Percentiles rank a stretch among this genome's conserved stretches.
phyloP scores from a whole-genome alignment of 2,113 vertebrate genomes.

The Hypomesus transpacificus region DNA sequence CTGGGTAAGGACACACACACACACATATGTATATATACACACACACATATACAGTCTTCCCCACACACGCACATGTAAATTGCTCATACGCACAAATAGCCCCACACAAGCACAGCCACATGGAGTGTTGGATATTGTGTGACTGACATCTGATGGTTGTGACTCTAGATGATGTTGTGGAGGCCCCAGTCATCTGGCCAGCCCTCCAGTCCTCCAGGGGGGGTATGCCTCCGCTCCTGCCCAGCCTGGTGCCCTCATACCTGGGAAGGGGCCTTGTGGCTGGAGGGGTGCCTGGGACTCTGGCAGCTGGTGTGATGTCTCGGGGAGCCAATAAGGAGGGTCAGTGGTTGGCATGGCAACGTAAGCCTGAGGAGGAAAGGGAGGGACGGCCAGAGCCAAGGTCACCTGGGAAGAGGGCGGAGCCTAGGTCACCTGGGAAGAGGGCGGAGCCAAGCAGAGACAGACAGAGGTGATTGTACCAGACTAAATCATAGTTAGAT shows the following conservation, averaged over 20 bases:
- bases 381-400: constrained; percentile 86
- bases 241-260: constrained; percentile 85
- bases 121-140: too few relatives aligned
- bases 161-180: too few relatives aligned
- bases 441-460: constrained; percentile 76
- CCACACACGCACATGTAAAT: neutral
- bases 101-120: too few relatives aligned
- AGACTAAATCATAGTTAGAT: neutral
- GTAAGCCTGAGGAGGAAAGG: constrained; percentile 88
- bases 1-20: constrained; percentile 67
- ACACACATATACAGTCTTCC: neutral
- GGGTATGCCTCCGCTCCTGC: constrained; percentile 78
- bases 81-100: neutral
- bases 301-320: constrained; percentile 81
- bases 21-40: constrained; percentile 13
- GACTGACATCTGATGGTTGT: too few relatives aligned
- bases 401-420: constrained; percentile 75
- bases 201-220: constrained; percentile 73
- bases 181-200: constrained; percentile 74
- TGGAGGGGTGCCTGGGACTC: constrained; percentile 68
- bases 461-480: constrained; percentile 74
- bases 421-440: constrained; percentile 75
- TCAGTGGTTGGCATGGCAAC: constrained; percentile 87
- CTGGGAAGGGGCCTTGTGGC: constrained; percentile 57
- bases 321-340: constrained; percentile 89